Evolutionary conservation across 2,797 vertebrate species (phyloP).

Genomic region (Odontamblyopus rebecca): DNA sequence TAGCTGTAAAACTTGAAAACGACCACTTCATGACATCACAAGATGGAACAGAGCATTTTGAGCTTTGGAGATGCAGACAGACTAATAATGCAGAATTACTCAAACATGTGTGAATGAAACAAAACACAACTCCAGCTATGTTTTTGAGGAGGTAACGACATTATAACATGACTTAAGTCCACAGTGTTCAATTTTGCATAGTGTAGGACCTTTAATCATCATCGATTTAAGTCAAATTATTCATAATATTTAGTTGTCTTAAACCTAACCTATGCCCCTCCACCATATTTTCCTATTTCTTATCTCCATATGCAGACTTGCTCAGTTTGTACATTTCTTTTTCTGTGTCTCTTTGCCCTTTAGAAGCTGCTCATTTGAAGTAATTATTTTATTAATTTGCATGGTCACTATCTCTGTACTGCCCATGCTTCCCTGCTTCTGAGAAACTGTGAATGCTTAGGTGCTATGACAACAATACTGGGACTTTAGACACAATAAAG

Average conservation of each 20-base stretch:
- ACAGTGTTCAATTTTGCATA: too few species aligned
- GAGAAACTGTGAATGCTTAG: constrained; percentile 12
- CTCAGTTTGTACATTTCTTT: neutral
- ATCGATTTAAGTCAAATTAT: neutral
- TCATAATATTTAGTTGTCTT: neutral
- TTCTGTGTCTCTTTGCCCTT: constrained; percentile 20
- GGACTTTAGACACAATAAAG: neutral
- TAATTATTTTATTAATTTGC: constrained; percentile 22
- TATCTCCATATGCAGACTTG: constrained; percentile 38
- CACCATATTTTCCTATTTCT: neutral
- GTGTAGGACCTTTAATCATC: too few species aligned
- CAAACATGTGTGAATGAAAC: too few species aligned
- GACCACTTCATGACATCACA: too few species aligned
- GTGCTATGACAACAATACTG: constrained; percentile 38
- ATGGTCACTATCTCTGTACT: constrained; percentile 11
- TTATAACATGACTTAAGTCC: too few species aligned
- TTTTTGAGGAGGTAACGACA: too few species aligned
- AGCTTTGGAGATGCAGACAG: too few species aligned
- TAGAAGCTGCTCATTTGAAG: constrained; percentile 8
- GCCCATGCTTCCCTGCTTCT: constrained; percentile 22
- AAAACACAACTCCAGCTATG: too few species aligned
- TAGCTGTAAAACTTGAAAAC: too few species aligned
- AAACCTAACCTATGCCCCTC: neutral
- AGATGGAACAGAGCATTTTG: too few species aligned
- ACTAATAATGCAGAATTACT: too few species aligned